A percentile compares a stretch with the other conserved stretches of the same genome.
These are phyloP conservation scores for Euwallacea fornicatus DNA, from an alignment of 1,140 invertebrate genomes.

Conservation along the genomic window DNA sequence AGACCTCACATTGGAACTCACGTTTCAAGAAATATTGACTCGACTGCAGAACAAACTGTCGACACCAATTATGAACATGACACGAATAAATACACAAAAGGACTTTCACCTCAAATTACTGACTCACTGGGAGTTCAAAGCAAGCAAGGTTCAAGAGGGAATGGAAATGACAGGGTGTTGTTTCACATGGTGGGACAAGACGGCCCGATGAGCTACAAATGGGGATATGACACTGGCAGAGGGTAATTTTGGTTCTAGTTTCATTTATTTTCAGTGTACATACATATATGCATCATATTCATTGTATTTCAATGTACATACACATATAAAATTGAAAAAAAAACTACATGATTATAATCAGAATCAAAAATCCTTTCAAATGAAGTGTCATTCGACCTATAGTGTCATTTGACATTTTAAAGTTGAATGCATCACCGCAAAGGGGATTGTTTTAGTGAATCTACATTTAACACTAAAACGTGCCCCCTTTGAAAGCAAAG, in stretches of 20 bases:
- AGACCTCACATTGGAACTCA: not conserved
- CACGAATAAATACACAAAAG: constrained; percentile 16
- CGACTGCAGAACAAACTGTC: constrained; percentile 9
- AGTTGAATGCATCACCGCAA: too few relatives aligned
- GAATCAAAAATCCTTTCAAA: too few relatives aligned
- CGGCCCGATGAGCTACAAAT: constrained; percentile 82
- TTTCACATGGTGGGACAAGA: constrained; percentile 70
- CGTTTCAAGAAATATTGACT: not conserved
- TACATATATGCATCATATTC: too few relatives aligned
- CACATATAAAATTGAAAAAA: too few relatives aligned
- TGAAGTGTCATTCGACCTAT: too few relatives aligned
- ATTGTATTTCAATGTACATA: too few relatives aligned
- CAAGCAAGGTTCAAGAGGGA: not conserved
- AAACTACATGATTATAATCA: too few relatives aligned
- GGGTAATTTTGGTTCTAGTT: constrained; percentile 58
- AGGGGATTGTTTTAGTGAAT: too few relatives aligned
- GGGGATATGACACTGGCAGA: constrained; percentile 84
- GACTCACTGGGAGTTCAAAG: constrained; percentile 24
- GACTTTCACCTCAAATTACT: constrained; percentile 21
- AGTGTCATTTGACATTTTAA: too few relatives aligned
- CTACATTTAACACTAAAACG: too few relatives aligned
- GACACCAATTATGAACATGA: constrained; percentile 9
- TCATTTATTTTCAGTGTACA: too few relatives aligned
- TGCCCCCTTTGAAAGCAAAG: too few relatives aligned
- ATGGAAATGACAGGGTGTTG: constrained; percentile 48